Base-by-base conservation (phyloP, 2,888 invertebrate species). In the Resseliella maxima region DNA sequence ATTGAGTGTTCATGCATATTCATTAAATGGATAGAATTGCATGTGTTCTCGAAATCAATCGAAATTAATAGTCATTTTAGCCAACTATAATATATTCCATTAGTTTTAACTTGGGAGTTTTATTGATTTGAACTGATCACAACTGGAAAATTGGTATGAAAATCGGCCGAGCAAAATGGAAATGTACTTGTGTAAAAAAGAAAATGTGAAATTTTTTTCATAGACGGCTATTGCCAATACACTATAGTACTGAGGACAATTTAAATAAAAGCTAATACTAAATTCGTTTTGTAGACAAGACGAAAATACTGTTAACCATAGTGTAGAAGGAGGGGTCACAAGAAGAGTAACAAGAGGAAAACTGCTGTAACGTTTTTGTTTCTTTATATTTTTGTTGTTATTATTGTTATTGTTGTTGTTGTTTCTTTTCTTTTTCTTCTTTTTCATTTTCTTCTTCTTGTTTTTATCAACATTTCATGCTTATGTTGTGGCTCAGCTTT, bases 401-500 rank as follows among this genome's bases (percentile, higher is more conserved):
- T n/a, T n/a, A n/a, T n/a, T n/a, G n/a, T n/a, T n/a, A n/a, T n/a
- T n/a, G n/a, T n/a, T n/a, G 18, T 50, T 50, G 8, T 18, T 50
- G 46, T 50, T 50, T 50, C 46, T 50, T 50, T 50, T 15, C n/a
- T n/a, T n/a, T n/a, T n/a, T n/a, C n/a, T n/a, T n/a, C n/a, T n/a
- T n/a, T n/a, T n/a, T n/a, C n/a, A n/a, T n/a, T n/a, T n/a, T n/a
- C n/a, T n/a, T n/a, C n/a, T n/a, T n/a, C n/a, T n/a, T n/a, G n/a
- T n/a, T 72, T 72, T 31, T 72, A 72, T 72, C 72, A 72, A 72
- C 72, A n/a, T 72, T 72, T 15, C 72, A 27, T n/a, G 59, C 59
- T 72, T 72, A 72, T 72, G 31, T 31, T 35, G 35, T 72, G 72
- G 31, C 31, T 2, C 31, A 72, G 72, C 72, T 31, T 72, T 72